Base-by-base conservation (phyloP, 2,888 invertebrate species). In the Sthenelais limicola region DNA sequence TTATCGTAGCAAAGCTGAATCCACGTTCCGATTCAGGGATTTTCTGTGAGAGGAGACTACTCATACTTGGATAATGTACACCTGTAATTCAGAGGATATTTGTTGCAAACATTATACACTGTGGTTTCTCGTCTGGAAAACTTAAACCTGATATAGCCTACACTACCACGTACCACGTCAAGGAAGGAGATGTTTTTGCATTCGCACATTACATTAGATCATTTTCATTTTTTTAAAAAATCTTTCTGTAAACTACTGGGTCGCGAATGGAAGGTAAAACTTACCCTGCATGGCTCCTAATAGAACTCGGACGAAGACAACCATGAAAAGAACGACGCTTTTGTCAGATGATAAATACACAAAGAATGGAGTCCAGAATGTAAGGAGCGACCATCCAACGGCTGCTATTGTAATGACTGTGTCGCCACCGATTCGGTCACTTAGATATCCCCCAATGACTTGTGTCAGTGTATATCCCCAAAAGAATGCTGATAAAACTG, bases 381-480 rank as follows among this genome's bases (percentile, higher is more conserved):
- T 87, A 33, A 87, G 78, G 4, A 85, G 72, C 1, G 84, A 80
- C 87, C 87, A 88, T 49, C 91, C 80, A 70, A 92, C 82, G 1
- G 92, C 92, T 18, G 92, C 91, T 54, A 90, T 88, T 56, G 90
- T 89, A 77, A 93, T 89, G 18, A 93, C 91, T 73, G 90, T 89
- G 80, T 92, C 92, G 0, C 92, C 92, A 38, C 92, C 92, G 72
- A 91, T 89, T 68, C 90, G 76, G 78, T 90, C 89, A 74, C 89
- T 89, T 26, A 89, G 79, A 74, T 87, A 86, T 2, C 90, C 90
- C 30, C 89, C 89, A n/a, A 88, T 81, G 56, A 89, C 82, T 82
- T 89, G 89, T 0, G 92, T 93, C 75, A 92, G 84, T 0, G 92
- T 92, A 81, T 93, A 93, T 62, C 93, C 93, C 92, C 93, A 93